A percentile compares a stretch with the other conserved stretches of the same genome.
Conservation (phyloP, 92 coral and sea anemone genomes). For the Pocillopora meandrina region DNA sequence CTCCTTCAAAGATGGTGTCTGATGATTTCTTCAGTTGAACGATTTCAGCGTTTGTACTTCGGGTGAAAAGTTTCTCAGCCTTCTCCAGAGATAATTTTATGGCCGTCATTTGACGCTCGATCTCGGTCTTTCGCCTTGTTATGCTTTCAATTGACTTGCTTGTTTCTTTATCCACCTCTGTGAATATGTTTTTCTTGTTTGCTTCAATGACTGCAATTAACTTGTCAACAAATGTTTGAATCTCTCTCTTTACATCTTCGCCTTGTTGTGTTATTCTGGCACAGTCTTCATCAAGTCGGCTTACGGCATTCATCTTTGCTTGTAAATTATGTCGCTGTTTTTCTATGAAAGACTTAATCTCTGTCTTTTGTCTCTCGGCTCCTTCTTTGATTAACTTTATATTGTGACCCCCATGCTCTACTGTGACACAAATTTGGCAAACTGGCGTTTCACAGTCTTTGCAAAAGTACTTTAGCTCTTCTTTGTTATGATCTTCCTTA, state of each 20-base stretch:
- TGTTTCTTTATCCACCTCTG: neutral
- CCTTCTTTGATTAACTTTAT: too few relatives aligned
- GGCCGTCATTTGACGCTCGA: neutral
- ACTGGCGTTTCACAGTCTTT: too few relatives aligned
- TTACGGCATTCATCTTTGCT: too few relatives aligned
- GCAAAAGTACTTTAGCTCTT: too few relatives aligned
- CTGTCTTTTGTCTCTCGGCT: neutral
- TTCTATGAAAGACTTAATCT: neutral
- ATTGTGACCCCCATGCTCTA: too few relatives aligned
- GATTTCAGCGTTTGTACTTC: too few relatives aligned
- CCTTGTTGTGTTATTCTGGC: too few relatives aligned
- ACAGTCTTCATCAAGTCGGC: too few relatives aligned
- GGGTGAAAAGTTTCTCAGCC: neutral
- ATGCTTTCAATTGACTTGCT: neutral
- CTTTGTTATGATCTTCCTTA: too few relatives aligned
- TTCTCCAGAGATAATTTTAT: neutral
- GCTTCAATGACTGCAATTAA: neutral
- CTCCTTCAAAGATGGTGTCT: neutral
- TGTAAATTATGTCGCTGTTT: neutral
- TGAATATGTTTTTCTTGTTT: neutral
- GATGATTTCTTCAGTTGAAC: neutral
- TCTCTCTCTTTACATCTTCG: too few relatives aligned
- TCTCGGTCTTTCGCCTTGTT: neutral
- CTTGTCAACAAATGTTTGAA: too few relatives aligned
- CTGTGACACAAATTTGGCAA: too few relatives aligned